Percentiles rank a stretch among this genome's conserved stretches.
Conservation (phyloP, 2,113 vertebrate genomes). For the Mugil cephalus region DNA sequence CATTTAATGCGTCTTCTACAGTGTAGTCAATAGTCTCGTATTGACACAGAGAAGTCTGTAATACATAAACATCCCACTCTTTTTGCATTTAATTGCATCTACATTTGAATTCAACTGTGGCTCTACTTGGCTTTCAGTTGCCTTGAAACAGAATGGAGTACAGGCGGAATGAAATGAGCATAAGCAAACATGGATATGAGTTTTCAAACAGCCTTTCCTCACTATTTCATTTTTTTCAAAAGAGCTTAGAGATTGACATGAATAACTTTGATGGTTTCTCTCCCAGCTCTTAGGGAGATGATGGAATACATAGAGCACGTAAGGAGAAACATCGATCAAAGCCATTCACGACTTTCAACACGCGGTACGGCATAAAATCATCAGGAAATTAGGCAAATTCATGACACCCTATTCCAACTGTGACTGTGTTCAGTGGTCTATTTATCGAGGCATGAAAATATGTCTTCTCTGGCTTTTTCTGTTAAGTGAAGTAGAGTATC, state of each 20-base stretch:
- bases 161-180: slow-evolving; percentile 61
- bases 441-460: slow-evolving; percentile 61
- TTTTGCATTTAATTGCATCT: slow-evolving; percentile 67
- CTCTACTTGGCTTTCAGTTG: slow-evolving; percentile 52
- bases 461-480: slow-evolving; percentile 46
- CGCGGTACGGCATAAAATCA: slow-evolving; percentile 39
- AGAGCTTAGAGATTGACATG: slow-evolving; percentile 69
- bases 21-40: slow-evolving; percentile 25
- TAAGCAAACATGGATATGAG: slow-evolving; percentile 71
- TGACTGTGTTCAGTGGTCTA: slow-evolving; percentile 50
- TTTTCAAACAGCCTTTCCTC: slow-evolving; percentile 67
- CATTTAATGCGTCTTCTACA: slow-evolving; percentile 8
- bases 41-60: slow-evolving; percentile 30
- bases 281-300: slow-evolving; percentile 29
- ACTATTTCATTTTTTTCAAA: slow-evolving; percentile 46
- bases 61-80: slow-evolving; percentile 53
- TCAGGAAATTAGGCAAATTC: slow-evolving; percentile 64
- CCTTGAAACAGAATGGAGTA: slow-evolving; percentile 66
- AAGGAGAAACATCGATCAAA: slow-evolving; percentile 55
- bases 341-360: slow-evolving; percentile 56
- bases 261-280: slow-evolving; percentile 68
- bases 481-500: slow-evolving; percentile 67
- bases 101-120: slow-evolving; percentile 58
- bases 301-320: slow-evolving; percentile 42
- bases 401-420: slow-evolving; percentile 46